Evolutionary conservation across 92 coral and sea anemone genomes (phyloP), one percentile per base, ranked within the genome.

Genomic region (Epizoanthus illoricatus): DNA sequence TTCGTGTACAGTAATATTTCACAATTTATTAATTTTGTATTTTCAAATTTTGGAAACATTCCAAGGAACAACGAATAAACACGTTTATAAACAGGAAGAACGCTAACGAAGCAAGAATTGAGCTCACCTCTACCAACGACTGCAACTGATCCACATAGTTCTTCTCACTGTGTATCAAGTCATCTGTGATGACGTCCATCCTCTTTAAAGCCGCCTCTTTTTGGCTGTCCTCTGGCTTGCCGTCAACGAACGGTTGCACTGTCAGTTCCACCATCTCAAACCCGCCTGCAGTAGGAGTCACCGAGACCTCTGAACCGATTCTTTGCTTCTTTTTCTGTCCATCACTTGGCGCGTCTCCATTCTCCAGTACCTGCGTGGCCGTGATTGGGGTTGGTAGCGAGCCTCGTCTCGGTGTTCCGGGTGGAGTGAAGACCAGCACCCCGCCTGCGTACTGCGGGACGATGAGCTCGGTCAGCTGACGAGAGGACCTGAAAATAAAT

Each of bases 361-460:
- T 89, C 9, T 84, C 33, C 21, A 85, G 65, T 61, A 64, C 45
- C 54, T 87, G 86, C 17, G 76, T 42, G 21, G 86, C 92, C 52
- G 79, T 62, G 73, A 84, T 80, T 19, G 89, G 89, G 15, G 52
- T 74, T 62, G 70, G 66, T 61, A 78, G 61, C 4, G 92, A 89
- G 41, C 84, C 86, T 81, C 86, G 84, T 67, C 91, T 78, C 45
- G 94, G 94, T 7, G 94, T 89, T 57, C 74, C 89, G 33, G 97
- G 97, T 7, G 92, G 92, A 28, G 97, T 84, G 79, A 93, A 93
- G 68, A 93, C 92, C 75, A 90, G 80, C 60, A 92, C 97, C 23
- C 90, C 87, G 59, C 97, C 97, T 71, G 97, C 97, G 69, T 91
- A 88, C 73, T 93, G 97, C 2, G 97, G 97, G 11, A 93, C 86